phyloP scores from a whole-genome alignment of 2,888 invertebrate genomes.

The Schizaphis graminum region DNA sequence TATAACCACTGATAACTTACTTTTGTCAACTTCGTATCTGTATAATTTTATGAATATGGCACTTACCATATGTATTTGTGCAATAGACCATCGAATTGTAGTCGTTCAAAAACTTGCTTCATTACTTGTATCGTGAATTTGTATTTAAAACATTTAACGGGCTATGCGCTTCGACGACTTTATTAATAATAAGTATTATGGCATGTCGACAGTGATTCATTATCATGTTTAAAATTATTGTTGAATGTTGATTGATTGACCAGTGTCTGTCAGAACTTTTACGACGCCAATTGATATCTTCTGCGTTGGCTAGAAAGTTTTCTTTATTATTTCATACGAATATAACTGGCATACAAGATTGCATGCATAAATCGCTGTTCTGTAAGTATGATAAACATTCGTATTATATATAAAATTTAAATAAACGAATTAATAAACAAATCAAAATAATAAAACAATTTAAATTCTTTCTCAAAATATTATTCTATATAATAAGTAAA shows the following conservation, averaged over 20 bases:
- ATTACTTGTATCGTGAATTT: neutral
- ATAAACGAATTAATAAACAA: neutral
- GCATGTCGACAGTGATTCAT: constrained; percentile 21
- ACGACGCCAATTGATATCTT: constrained; percentile 27
- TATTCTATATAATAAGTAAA: too few relatives aligned
- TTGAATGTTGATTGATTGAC: constrained; percentile 48
- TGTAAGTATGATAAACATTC: neutral
- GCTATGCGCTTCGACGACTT: constrained; percentile 4
- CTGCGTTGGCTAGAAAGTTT: constrained; percentile 33
- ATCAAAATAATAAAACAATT: neutral
- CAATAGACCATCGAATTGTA: neutral
- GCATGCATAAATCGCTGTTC: neutral
- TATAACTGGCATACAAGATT: neutral
- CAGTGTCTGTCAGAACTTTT: constrained; percentile 40
- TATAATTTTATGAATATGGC: neutral
- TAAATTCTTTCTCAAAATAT: neutral
- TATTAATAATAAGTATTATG: constrained; percentile 9
- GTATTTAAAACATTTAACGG: constrained; percentile 8
- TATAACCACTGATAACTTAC: neutral
- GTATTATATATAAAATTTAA: neutral
- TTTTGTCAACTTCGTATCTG: neutral
- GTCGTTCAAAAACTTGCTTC: neutral
- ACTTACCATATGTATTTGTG: neutral
- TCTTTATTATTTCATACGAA: neutral
- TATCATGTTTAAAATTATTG: constrained; percentile 44